phyloP scores from a whole-genome alignment of 2,888 invertebrate genomes.

The Mesoligia furuncula region DNA sequence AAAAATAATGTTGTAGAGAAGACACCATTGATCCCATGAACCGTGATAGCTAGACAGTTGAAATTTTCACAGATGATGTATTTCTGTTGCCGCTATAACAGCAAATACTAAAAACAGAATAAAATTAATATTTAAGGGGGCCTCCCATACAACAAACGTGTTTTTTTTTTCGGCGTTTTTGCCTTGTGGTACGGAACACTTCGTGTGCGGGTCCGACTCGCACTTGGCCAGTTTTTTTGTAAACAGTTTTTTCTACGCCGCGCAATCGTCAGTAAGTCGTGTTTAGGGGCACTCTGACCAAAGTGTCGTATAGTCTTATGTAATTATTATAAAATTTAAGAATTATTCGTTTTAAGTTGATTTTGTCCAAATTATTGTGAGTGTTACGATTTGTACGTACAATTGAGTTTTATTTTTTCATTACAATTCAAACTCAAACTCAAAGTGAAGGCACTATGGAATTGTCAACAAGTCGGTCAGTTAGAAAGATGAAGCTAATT shows the following conservation, averaged over 20 bases:
- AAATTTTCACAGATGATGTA: too few relatives aligned
- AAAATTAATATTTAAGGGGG: too few relatives aligned
- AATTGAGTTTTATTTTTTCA: slow-evolving; percentile 19
- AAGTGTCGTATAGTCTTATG: slow-evolving; percentile 20
- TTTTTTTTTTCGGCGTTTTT: too few relatives aligned
- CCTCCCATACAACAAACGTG: too few relatives aligned
- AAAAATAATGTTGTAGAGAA: too few relatives aligned
- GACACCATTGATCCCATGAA: too few relatives aligned
- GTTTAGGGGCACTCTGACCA: slow-evolving; percentile 5
- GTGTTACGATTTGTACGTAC: slow-evolving; percentile 1
- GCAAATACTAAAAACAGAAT: too few relatives aligned
- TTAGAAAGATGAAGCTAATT: background rate
- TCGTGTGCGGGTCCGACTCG: too few relatives aligned
- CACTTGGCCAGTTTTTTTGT: too few relatives aligned
- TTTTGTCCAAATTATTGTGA: slow-evolving; percentile 47
- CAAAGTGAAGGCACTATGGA: background rate
- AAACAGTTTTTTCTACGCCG: background rate
- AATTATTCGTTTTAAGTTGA: slow-evolving; percentile 49
- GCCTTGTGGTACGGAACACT: too few relatives aligned
- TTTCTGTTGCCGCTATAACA: too few relatives aligned
- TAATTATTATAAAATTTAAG: slow-evolving; percentile 48
- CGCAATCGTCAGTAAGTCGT: slow-evolving; percentile 1
- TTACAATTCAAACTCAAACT: background rate
- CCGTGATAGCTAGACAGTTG: too few relatives aligned
- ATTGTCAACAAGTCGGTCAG: background rate